A percentile compares a stretch with the other conserved stretches of the same genome.
Evolutionary conservation across 2,113 vertebrate genomes (phyloP).

Genomic region (Bubo scandiacus): DNA sequence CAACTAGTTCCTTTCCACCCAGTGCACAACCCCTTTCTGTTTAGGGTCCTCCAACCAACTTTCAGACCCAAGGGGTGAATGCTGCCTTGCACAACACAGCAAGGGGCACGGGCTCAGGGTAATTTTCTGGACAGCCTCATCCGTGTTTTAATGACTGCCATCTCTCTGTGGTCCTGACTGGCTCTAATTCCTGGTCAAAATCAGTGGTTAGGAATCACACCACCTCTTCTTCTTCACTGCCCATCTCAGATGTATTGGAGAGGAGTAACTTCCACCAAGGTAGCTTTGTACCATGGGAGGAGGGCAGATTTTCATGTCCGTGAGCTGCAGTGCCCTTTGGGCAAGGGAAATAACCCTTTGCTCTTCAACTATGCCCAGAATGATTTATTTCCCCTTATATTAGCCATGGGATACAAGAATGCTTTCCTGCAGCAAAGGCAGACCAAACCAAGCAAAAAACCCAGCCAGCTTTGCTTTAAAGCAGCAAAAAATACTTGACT

Average conservation of each 20-base stretch:
- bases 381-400: neutral
- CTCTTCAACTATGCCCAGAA: neutral
- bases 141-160: neutral
- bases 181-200: neutral
- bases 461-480: neutral
- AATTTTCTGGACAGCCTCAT: neutral
- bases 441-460: neutral
- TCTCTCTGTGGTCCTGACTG: rapidly evolving
- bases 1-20: neutral
- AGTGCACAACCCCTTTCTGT: neutral
- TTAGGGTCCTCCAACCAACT: neutral
- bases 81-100: neutral
- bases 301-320: neutral
- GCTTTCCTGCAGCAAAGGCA: neutral
- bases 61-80: neutral
- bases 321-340: neutral
- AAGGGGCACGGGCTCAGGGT: neutral
- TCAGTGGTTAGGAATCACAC: neutral
- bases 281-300: rapidly evolving
- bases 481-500: neutral
- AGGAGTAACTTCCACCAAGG: neutral
- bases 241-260: rapidly evolving
- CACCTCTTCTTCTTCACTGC: neutral
- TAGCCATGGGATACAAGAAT: neutral
- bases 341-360: neutral